These are phyloP conservation scores for Cheilosia vulpina DNA, from an alignment of 2,888 invertebrate species.

Conservation along the genomic window DNA sequence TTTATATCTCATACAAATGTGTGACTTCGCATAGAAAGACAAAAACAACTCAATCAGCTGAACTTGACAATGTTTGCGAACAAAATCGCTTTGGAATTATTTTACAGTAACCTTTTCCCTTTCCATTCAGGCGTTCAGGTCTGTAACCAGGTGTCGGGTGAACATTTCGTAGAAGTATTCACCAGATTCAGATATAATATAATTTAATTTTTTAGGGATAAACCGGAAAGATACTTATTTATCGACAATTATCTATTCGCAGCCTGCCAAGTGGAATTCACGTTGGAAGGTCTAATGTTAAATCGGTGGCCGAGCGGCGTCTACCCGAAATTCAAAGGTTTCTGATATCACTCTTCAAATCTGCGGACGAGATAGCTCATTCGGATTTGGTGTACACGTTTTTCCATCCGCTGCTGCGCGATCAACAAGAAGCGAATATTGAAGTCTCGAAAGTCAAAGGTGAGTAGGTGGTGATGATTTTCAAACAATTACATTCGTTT, in stretches of 20 bases:
- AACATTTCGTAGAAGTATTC: slow-evolving; percentile 4
- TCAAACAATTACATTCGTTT: background rate
- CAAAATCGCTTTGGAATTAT: background rate
- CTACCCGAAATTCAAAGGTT: slow-evolving; percentile 95
- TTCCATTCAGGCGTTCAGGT: slow-evolving; percentile 16
- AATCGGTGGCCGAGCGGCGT: slow-evolving; percentile 97
- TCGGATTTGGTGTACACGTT: slow-evolving; percentile 98
- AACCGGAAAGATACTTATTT: background rate
- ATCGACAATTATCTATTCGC: background rate
- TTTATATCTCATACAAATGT: background rate
- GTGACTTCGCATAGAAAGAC: background rate
- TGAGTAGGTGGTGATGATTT: slow-evolving; percentile 79
- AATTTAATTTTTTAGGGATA: background rate
- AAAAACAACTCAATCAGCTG: background rate
- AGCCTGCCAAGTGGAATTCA: slow-evolving; percentile 90
- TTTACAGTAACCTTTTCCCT: slow-evolving; percentile 28
- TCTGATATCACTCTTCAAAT: slow-evolving; percentile 92
- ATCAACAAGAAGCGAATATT: slow-evolving; percentile 95
- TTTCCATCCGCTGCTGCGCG: slow-evolving; percentile 97
- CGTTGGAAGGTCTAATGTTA: slow-evolving; percentile 96
- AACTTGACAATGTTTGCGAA: slow-evolving; percentile 35
- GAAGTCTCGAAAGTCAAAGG: slow-evolving; percentile 91
- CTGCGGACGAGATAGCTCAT: slow-evolving; percentile 97
- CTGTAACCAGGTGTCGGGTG: slow-evolving; percentile 27
- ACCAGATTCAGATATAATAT: slow-evolving; percentile 13